Base-by-base conservation (phyloP, 2,113 vertebrate species). In the Peromyscus maniculatus region DNA sequence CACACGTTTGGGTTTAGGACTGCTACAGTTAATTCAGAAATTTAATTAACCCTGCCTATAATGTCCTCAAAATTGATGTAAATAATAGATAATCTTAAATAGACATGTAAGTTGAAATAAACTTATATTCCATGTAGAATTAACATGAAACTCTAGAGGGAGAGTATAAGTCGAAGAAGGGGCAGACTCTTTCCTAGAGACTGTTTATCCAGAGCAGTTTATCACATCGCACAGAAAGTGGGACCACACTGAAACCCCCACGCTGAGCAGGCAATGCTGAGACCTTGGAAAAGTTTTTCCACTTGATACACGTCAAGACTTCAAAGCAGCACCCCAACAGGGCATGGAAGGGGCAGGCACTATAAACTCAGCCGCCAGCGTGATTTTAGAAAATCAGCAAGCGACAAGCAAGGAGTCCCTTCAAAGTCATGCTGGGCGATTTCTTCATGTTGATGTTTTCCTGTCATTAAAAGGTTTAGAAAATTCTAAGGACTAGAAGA, bases 31-130 rank as follows among this genome's bases (percentile, higher is more conserved):
- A 33, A 79, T 17, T 92, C 52, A n/a, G 75, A 96, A 96, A 91
- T 88, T 36, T 67, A 93, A 91, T 43, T 33, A 93, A 59, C 10
- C 19, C 13, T 88, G n/a, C 5, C 5, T 64, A 71, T 13, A 88
- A 3, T 83, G 13, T 89, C 77, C 64, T 95, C 39, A 72, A 88
- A 93, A 91, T 26, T 57, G 31, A 75, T 83, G 43, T 36, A 95
- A 91, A 82, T 28, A 92, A 71, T 74, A 89, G 55, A 33, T 79
- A 75, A 4, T 72, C 31, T 86, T 75, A 80, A 88, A 28, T 22
- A 55, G 49, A 87, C 3, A 83, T 46, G 67, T 79, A 86, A 87
- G 43, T 19, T 75, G 39, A 80, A 87, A 62, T 77, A 91, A 33
- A 3, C 55, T 82, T 55, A 57, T 46, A 43, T 75, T 52, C 64